Percentiles rank a stretch among this genome's conserved stretches.
phyloP scores from a whole-genome alignment of 2,888 invertebrate species.

The Tricholauxania praeusta region DNA sequence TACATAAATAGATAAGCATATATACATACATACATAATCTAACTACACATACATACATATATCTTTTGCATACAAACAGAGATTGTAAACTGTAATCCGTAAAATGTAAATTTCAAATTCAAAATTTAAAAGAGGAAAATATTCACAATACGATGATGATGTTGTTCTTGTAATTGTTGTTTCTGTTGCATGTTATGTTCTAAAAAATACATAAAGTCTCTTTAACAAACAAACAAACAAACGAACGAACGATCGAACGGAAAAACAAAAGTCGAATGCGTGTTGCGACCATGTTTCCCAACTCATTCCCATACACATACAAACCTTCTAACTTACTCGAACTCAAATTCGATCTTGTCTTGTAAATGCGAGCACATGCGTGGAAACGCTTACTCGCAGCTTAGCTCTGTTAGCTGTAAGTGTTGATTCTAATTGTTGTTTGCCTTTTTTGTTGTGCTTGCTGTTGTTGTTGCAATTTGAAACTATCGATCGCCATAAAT shows the following conservation, averaged over 20 bases:
- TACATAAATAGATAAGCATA: slow-evolving; percentile 10
- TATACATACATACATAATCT: not conserved
- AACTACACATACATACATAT: slow-evolving; percentile 7
- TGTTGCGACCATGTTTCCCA: slow-evolving; percentile 21
- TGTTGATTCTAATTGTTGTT: slow-evolving; percentile 20
- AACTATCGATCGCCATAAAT: slow-evolving; percentile 1
- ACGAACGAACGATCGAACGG: not conserved
- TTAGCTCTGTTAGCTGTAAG: slow-evolving; percentile 34
- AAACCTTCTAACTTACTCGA: not conserved
- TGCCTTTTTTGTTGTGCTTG: slow-evolving; percentile 28
- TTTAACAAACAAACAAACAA: slow-evolving; percentile 17
- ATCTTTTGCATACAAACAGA: slow-evolving; percentile 4
- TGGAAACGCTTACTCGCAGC: slow-evolving; percentile 42
- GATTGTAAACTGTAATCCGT: slow-evolving; percentile 3
- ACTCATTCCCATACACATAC: slow-evolving; percentile 16
- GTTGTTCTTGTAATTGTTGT: slow-evolving; percentile 19
- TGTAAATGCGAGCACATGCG: slow-evolving; percentile 30
- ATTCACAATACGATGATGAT: not conserved
- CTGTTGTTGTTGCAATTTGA: slow-evolving; percentile 24
- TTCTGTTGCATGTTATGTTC: slow-evolving; percentile 4
- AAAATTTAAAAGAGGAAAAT: slow-evolving; percentile 8
- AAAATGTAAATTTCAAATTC: slow-evolving; percentile 6
- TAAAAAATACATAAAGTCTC: not conserved
- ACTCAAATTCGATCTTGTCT: not conserved
- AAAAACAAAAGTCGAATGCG: slow-evolving; percentile 18